Evolutionary conservation across 1,140 invertebrate species (phyloP), one percentile per base, ranked within the genome.

Genomic region (Macrobrachium rosenbergii): DNA sequence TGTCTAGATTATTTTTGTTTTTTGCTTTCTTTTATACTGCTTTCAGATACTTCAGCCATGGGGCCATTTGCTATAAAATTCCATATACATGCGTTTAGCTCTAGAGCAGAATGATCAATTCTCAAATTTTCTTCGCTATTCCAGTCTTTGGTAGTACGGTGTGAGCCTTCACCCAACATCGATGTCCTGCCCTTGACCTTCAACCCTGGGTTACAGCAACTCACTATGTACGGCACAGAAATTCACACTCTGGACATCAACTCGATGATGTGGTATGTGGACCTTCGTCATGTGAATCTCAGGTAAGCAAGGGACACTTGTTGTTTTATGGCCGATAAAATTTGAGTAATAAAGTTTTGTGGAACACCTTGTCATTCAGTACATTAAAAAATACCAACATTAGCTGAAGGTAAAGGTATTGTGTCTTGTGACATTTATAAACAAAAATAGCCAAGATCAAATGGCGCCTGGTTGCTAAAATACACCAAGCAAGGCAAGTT

Each of bases 251-350:
- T 89, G 6, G 84, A 89, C 75, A 72, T 83, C 64, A 83, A 83
- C 37, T 89, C 88, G 2, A 52, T 89, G 60, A 52, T 16, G 17
- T 89, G 80, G 80, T 89, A 89, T 67, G 59, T 59, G 19, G 88
- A 89, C 58, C 80, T 89, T 16, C 69, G 83, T 16, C 88, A 89
- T 77, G 88, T 89, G 45, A 89, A 89, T 72, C 82, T 89, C 14
- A 89, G 88, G 88, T 89, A 45, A 19, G 62, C 16, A 43, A 5
- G 69, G 0, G n/a, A 17, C 8, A 67, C 63, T 2, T 23, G 7
- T 21, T 3, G 8, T 58, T 52, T 2, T 52, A 8, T 52, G 52
- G 12, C 52, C 7, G 2, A 52, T 52, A 52, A 52, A 52, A 52
- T 52, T 52, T 12, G 52, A 10, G 1, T 37, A 3, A 52, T 52